phyloP scores from a whole-genome alignment of 1,140 invertebrate genomes.

The Asbolus verrucosus region DNA sequence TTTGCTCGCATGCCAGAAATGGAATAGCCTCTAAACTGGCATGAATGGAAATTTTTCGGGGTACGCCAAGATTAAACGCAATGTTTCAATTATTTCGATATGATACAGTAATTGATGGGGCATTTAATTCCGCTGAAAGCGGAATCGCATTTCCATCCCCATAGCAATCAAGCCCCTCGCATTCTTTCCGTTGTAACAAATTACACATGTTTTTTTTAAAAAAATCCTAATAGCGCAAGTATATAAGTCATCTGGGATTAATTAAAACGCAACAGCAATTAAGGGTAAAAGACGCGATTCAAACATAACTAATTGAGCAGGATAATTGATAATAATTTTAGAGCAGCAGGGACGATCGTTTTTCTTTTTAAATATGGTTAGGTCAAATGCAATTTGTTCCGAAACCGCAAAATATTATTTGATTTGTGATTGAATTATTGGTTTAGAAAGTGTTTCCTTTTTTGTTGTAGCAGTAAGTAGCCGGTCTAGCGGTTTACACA shows the following conservation, averaged over 20 bases:
- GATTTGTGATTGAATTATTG: constrained; percentile 22
- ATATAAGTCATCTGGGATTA: constrained; percentile 13
- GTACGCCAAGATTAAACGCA: constrained; percentile 25
- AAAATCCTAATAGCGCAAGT: constrained; percentile 32
- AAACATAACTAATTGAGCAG: no score
- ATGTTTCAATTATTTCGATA: constrained; percentile 37
- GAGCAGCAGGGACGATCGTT: no score
- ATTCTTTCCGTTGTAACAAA: constrained; percentile 30
- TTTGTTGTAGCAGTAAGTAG: constrained; percentile 20
- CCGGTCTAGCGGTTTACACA: constrained; percentile 16
- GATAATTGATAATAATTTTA: no score
- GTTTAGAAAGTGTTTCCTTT: constrained; percentile 25
- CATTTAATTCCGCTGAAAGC: constrained; percentile 36
- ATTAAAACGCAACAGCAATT: constrained; percentile 18
- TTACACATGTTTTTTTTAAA: constrained; percentile 24
- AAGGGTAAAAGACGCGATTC: no score
- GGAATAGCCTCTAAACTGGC: constrained; percentile 1
- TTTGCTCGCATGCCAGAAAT: constrained; percentile 29
- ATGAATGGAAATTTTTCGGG: constrained; percentile 16
- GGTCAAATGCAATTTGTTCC: not conserved
- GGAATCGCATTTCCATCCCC: constrained; percentile 25
- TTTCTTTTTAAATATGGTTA: no score
- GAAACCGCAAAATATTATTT: constrained; percentile 6
- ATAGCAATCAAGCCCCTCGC: constrained; percentile 7
- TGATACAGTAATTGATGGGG: constrained; percentile 37